phyloP scores from a whole-genome alignment of 2,113 vertebrate species.

The Cisticola juncidis region DNA sequence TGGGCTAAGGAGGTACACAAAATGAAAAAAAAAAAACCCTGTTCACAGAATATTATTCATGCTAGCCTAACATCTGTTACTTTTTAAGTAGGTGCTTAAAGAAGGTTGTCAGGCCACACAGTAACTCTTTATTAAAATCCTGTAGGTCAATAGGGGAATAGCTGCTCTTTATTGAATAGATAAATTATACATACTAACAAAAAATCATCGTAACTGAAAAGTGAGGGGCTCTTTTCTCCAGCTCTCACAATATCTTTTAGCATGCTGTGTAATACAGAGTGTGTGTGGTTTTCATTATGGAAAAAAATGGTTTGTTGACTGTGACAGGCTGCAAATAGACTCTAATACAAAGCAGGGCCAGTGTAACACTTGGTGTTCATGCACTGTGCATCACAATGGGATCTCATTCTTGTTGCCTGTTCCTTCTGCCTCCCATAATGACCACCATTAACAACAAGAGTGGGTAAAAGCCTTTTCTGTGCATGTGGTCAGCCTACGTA shows the following conservation, averaged over 20 bases:
- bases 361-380: not conserved
- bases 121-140: constrained; percentile 16
- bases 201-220: not conserved
- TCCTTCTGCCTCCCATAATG: not conserved
- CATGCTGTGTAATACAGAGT: not conserved
- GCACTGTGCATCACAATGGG: not conserved
- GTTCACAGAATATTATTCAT: not conserved
- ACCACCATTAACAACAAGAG: not conserved
- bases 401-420: not conserved
- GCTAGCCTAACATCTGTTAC: not conserved
- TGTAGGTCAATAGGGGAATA: constrained; percentile 1
- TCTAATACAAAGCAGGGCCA: not conserved
- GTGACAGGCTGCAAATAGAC: constrained; percentile 25
- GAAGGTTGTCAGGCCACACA: not conserved
- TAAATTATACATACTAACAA: not conserved
- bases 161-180: not conserved
- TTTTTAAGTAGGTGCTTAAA: not conserved
- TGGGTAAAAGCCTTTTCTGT: not conserved
- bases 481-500: not conserved
- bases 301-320: not conserved
- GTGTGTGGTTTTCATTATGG: not conserved
- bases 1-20: not conserved
- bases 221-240: not conserved
- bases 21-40: not conserved
- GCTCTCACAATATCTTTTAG: not conserved